Base-by-base conservation (phyloP, 2,797 vertebrate species). In the Prionace glauca region DNA sequence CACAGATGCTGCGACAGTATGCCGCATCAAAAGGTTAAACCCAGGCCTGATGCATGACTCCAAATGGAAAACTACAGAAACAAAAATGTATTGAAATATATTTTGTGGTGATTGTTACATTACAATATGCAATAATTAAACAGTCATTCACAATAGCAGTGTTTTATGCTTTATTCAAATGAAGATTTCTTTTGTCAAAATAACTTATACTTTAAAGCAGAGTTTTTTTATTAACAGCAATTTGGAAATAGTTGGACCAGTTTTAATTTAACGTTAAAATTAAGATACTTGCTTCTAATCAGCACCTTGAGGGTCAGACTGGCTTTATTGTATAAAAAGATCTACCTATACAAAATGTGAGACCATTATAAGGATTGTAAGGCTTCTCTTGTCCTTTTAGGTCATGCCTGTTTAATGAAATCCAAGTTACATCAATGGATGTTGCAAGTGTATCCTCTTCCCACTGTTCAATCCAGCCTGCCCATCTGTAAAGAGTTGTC, bases 1-100 rank as follows among this genome's bases (percentile, higher is more conserved):
- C 98, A 22, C 96, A 96, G 1, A 97, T 98, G 96, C 97, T 99
- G 96, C 98, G 97, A 97, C 98, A 98, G 97, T 98, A 98, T 97
- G 97, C 96, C 0, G 95, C 97, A 50, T 96, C 98, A 5, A 96
- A 98, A 97, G 97, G 98, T 97, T 99, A 98, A 97, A 29, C 95
- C 74, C 3, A 8, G 4, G 79, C 32, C 36, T 2, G 18, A 81
- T 95, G 71, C 71, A 50, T n/a, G 93, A 95, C 93, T 95, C 45
- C 45, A 95, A 95, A 56, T 95, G 93, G 36, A 72, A 65, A 50
- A 20, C 71, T 16, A 95, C 71, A 45, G 50, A 50, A 72, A 74
- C 69, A 95, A 72, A 77, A 18, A 50, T 74, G 93, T 95, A 95
- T 77, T 77, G 93, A 74, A 95, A 41, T 74, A 56, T 93, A 93